Base-by-base conservation (phyloP, 2,797 vertebrate genomes). In the Syncerus caffer region DNA sequence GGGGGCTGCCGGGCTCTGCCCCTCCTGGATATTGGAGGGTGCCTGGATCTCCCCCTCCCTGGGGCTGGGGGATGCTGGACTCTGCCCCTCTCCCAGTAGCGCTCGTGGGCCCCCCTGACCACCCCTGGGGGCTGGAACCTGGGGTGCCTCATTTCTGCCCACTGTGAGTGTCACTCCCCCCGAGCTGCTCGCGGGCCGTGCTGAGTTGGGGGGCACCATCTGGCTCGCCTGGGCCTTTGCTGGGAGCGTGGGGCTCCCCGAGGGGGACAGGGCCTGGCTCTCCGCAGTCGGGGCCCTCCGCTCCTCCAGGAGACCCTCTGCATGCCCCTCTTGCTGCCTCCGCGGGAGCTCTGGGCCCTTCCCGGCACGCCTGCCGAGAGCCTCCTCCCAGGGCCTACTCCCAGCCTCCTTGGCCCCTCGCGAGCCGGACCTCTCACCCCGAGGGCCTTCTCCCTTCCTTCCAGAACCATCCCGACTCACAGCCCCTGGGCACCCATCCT, bases 231-330 rank as follows among this genome's bases (percentile, higher is more conserved):
- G 55, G 38, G 85, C 31, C 60, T 78, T 94, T 13, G 14, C 21
- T 3, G 0, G 27, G 84, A 0, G 3, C 9, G 29, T 83, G 53
- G 15, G 38, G 19, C 93, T 94, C 80, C 89, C 51, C 4, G 16
- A 3, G 47, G 58, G 11, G 82, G 93, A 55, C 51, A 91, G 91
- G 89, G 21, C 53, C 45, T 58, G 84, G 1, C 86, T 93, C 76
- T 95, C 95, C 31, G 97, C 64, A 89, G 96, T 53, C 19, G 34
- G 27, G 38, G 53, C 85, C 31, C 0, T 31, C 76, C 1, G 85
- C 85, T 14, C 95, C 64, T 85, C 53, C 87, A 79, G 7, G 53
- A 50, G 53, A 13, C n/a, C 85, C 19, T 82, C 86, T 34, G 58
- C 62, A 8, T 53, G 29, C 76, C 87, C 85, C 0, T 4, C 21